These are phyloP conservation scores for Lycodopsis pacificus DNA, from an alignment of 2,797 vertebrate genomes.

Conservation along the genomic window DNA sequence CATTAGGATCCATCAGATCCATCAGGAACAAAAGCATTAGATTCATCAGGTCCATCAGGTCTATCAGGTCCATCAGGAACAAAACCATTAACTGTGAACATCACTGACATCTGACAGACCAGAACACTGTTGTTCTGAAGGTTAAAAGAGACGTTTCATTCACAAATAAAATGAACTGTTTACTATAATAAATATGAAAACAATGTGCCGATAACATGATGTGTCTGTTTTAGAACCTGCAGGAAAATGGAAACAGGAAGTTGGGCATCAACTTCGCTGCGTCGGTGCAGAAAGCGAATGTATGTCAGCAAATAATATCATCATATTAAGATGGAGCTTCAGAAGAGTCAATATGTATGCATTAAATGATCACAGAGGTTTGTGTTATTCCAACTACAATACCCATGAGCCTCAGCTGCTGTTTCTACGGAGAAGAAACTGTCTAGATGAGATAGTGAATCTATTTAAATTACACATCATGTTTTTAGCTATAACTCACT, in stretches of 20 bases:
- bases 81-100: too few species aligned
- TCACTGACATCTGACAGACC: too few species aligned
- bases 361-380: neutral
- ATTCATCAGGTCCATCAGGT: too few species aligned
- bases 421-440: neutral
- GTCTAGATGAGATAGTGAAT: neutral
- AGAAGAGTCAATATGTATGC: neutral
- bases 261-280: constrained; percentile 52
- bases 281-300: constrained; percentile 83
- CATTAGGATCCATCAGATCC: too few species aligned
- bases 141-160: too few species aligned
- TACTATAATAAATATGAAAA: neutral
- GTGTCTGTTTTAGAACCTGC: constrained; percentile 55
- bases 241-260: constrained; percentile 37
- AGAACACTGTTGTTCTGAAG: too few species aligned
- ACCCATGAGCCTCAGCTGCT: neutral
- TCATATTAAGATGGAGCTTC: neutral
- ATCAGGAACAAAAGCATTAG: too few species aligned
- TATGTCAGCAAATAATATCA: neutral
- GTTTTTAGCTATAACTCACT: neutral
- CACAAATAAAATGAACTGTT: neutral
- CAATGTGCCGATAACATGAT: neutral
- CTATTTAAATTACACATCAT: neutral
- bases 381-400: neutral
- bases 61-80: too few species aligned